phyloP scores from a whole-genome alignment of 2,797 vertebrate species.

The Tiaroga cobitis region DNA sequence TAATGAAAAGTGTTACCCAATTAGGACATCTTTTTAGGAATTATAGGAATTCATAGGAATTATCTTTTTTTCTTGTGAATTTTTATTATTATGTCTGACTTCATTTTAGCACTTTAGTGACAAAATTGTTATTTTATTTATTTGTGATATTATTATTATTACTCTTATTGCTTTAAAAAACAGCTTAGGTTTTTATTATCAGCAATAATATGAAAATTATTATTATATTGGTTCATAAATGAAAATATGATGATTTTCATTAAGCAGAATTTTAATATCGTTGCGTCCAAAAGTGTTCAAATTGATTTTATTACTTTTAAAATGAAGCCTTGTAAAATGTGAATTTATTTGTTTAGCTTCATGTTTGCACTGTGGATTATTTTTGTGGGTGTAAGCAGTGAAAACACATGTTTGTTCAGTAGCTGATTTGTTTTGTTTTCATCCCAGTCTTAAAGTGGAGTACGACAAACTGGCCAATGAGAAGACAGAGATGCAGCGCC shows the following conservation, averaged over 20 bases:
- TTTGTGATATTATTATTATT: background rate
- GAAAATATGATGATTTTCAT: background rate
- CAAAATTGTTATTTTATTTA: background rate
- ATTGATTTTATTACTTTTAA: background rate
- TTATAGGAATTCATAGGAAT: too few species aligned
- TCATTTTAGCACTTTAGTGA: background rate
- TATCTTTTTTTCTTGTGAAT: background rate
- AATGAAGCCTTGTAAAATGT: slow-evolving; percentile 2
- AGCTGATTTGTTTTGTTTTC: slow-evolving; percentile 73
- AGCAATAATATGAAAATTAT: background rate
- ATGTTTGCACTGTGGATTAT: slow-evolving; percentile 14
- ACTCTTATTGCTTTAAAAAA: background rate
- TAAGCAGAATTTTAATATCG: background rate
- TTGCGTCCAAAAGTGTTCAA: background rate
- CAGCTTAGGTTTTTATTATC: background rate
- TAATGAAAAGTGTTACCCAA: background rate
- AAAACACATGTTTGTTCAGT: slow-evolving; percentile 41
- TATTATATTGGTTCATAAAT: background rate
- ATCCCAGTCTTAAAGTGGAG: slow-evolving; percentile 93
- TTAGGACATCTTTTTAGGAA: background rate
- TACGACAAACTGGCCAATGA: slow-evolving; percentile 96
- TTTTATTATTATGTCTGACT: background rate
- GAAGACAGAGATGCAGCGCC: slow-evolving; percentile 98
- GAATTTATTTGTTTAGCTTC: slow-evolving; percentile 15
- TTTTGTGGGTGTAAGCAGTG: background rate